Conservation (phyloP, 2,797 vertebrate species). For the Thunnus albacares region DNA sequence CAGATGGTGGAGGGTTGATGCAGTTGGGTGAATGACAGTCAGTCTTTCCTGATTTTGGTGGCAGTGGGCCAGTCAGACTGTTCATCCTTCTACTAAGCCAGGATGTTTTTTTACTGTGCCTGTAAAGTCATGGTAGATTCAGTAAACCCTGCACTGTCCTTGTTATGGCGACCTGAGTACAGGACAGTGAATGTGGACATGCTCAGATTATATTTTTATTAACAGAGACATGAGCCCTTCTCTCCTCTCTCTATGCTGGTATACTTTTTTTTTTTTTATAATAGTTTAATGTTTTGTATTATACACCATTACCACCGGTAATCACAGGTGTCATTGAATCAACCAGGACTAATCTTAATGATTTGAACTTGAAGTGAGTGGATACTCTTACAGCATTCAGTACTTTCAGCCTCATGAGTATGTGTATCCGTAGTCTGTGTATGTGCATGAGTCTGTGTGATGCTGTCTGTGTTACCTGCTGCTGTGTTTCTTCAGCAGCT, state of each 20-base stretch:
- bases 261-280: too few relatives aligned
- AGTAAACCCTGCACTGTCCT: neutral
- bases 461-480: constrained; percentile 18
- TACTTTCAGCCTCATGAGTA: neutral
- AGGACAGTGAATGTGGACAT: neutral
- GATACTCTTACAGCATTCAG: neutral
- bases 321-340: neutral
- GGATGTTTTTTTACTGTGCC: constrained; percentile 7
- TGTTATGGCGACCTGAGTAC: neutral
- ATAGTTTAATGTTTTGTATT: too few relatives aligned
- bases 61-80: constrained; percentile 44
- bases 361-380: neutral
- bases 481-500: constrained; percentile 12
- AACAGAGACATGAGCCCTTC: too few relatives aligned
- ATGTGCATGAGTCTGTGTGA: neutral
- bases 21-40: constrained; percentile 49
- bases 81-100: constrained; percentile 19
- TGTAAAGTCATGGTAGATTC: constrained; percentile 10
- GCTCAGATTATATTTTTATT: neutral
- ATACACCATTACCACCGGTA: too few relatives aligned
- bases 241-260: too few relatives aligned
- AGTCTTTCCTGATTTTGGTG: constrained; percentile 47
- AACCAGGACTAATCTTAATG: neutral
- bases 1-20: constrained; percentile 57
- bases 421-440: neutral